Base-by-base conservation (phyloP, 2,797 vertebrate genomes). In the Myoxocephalus aenaeus region DNA sequence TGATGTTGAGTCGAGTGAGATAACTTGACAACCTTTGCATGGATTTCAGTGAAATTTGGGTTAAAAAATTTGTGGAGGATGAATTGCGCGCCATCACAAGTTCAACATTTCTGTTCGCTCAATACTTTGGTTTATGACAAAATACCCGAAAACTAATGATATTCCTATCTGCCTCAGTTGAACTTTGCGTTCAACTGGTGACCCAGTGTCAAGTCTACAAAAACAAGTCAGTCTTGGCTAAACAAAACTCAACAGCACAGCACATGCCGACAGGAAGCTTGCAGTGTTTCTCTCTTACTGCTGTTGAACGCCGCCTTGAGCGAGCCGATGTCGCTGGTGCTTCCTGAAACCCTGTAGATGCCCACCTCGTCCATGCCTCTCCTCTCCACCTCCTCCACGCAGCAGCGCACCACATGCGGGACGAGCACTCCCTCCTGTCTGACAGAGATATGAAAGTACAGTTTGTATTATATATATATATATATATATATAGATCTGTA, bases 311-410 rank as follows among this genome's bases (percentile, higher is more conserved):
- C 91, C 2, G 79, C 20, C 86, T 92, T 95, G 58, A 96, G 92
- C 5, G 9, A 20, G 78, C 22, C 74, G 86, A 96, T 91, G 48
- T 94, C 92, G 3, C 75, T 90, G 81, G 86, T 62, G 17, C 81
- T 81, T 46, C 95, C 95, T 7, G 95, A 96, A 42, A 95, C 57
- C 78, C 95, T 88, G 76, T 96, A 96, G 87, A 96, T 94, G 15
- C 95, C 95, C 67, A 94, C 92, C 76, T 96, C 95, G 0, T 79
- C 80, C 89, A 95, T 34, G 29, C 95, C 95, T 73, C 94, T 91
- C 58, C 92, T 85, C 83, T 96, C 95, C 77, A 96, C 80, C 83
- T 96, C 95, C 83, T 95, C 93, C 38, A 90, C 89, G 13, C 95
- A 96, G 85, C 91, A 93, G 29, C 94, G 93, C 61, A 96, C 93